Base-by-base conservation (phyloP, 2,888 invertebrate species). In the Tryphoninae sp. region DNA sequence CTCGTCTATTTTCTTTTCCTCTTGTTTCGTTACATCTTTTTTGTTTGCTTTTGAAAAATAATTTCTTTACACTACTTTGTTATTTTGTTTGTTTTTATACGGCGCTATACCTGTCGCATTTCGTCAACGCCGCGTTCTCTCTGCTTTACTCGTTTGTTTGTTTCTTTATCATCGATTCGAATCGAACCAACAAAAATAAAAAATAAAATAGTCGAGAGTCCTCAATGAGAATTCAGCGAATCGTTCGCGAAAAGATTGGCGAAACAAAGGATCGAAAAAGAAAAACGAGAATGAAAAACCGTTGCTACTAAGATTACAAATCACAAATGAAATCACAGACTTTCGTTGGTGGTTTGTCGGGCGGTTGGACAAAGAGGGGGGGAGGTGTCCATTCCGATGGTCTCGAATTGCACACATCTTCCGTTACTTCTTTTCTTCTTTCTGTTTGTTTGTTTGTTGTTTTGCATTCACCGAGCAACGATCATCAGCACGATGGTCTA, bases 261-360 rank as follows among this genome's bases (percentile, higher is more conserved):
- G 59, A 73, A 73, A 81, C 62, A 65, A 71, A 69, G 68, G 55
- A 61, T 16, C 58, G 59, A 76, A 83, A 83, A 80, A 81, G 59
- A 83, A 72, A 76, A 78, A 79, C 67, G 68, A 71, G 71, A 82
- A 81, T 84, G 84, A 85, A 87, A 13, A 59, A 23, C 11, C 23
- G 59, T 69, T 86, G 87, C 89, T 90, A 90, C 90, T 90, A 91
- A 91, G 88, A 90, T 91, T 91, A 91, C 88, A 89, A 92, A 92
- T 91, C 91, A 92, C 92, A 92, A 92, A 92, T 91, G 89, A 91
- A 92, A 92, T 92, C 91, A 92, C 92, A 92, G 91, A 91, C 91
- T 91, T 91, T 91, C 91, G 91, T 91, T 91, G 91, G 89, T 91
- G 90, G 90, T 89, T 90, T 87, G 90, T 89, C 87, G 86, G 84